Evolutionary conservation across 2,113 vertebrate species (phyloP).

Genomic region (Callipepla squamata): DNA sequence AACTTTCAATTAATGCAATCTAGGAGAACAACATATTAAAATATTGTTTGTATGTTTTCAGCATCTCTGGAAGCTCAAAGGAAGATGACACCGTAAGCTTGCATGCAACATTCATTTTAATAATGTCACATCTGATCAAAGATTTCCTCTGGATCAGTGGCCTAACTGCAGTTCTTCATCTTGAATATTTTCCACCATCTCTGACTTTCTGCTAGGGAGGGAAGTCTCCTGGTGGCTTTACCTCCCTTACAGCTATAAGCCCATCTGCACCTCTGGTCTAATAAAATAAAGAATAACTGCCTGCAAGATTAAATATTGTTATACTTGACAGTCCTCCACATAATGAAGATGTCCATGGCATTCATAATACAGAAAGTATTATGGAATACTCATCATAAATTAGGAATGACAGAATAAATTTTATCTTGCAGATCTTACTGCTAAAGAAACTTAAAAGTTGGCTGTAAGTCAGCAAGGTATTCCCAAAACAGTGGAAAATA

Average conservation of each 20-base stretch:
- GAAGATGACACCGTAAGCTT: background rate
- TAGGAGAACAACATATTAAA: background rate
- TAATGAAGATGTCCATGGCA: background rate
- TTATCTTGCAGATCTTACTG: background rate
- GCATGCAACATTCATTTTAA: background rate
- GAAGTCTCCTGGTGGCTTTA: background rate
- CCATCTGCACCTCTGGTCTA: background rate
- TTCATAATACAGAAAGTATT: too few relatives aligned
- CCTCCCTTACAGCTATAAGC: background rate
- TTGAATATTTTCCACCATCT: background rate
- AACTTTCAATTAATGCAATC: background rate
- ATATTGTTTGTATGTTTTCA: background rate
- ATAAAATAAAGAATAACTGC: background rate
- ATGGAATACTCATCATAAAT: too few relatives aligned
- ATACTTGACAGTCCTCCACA: background rate
- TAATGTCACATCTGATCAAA: background rate
- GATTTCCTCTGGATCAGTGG: background rate
- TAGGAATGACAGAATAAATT: too few relatives aligned
- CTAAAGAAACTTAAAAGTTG: background rate
- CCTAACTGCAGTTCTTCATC: background rate
- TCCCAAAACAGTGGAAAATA: background rate
- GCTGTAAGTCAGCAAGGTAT: background rate
- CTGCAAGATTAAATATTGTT: background rate
- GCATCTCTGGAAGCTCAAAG: background rate
- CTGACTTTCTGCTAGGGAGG: background rate